Percentiles rank a stretch among this genome's conserved stretches.
Evolutionary conservation across 2,888 invertebrate species (phyloP).

Genomic region (Caenorhabditis sulstoni): DNA sequence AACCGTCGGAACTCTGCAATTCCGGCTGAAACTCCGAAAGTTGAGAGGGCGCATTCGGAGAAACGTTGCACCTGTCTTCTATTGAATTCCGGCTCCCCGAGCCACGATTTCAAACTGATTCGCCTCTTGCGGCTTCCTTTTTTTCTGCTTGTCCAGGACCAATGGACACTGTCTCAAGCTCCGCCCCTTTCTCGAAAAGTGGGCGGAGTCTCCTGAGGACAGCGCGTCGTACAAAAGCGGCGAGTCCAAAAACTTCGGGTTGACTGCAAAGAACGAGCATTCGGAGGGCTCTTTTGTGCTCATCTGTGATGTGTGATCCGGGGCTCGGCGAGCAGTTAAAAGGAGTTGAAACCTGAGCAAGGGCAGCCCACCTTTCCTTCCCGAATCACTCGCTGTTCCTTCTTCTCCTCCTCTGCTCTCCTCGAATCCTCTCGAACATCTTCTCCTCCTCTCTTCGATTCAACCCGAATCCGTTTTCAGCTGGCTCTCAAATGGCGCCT

Average conservation of each 20-base stretch:
- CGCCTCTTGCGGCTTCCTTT: too few species aligned
- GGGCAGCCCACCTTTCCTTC: too few species aligned
- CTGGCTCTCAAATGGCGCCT: slow-evolving; percentile 47
- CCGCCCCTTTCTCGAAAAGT: slow-evolving; percentile 4
- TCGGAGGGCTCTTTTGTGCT: neutral
- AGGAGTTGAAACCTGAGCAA: neutral
- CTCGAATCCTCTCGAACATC: too few species aligned
- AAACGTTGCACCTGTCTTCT: too few species aligned
- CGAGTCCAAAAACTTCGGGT: neutral
- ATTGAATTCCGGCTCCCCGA: too few species aligned
- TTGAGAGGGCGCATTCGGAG: too few species aligned
- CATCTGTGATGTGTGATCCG: slow-evolving; percentile 37
- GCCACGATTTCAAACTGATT: too few species aligned
- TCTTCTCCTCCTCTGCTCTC: neutral
- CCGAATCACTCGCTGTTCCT: neutral
- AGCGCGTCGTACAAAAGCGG: neutral
- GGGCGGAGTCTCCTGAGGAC: slow-evolving; percentile 4
- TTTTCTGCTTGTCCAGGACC: neutral
- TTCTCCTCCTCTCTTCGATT: neutral
- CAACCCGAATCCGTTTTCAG: neutral
- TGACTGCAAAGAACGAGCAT: slow-evolving; percentile 21
- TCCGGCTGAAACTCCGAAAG: too few species aligned
- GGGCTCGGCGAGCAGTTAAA: neutral
- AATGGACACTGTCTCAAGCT: neutral
- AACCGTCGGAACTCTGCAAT: too few species aligned